These are phyloP conservation scores for Papilio polytes DNA, from an alignment of 1,140 invertebrate species.

Conservation along the genomic window DNA sequence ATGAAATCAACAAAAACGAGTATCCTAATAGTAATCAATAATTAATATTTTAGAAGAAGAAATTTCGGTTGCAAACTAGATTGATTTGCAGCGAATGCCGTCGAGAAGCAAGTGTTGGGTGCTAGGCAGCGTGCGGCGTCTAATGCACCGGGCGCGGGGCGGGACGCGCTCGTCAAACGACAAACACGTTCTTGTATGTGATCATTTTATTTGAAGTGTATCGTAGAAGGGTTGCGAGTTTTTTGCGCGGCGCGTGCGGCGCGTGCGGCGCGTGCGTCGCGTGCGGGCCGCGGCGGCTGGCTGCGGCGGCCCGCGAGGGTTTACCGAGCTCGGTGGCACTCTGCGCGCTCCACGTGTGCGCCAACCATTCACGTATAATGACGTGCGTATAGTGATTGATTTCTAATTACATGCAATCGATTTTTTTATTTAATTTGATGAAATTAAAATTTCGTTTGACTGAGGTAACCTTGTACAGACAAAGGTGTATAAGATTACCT, in stretches of 20 bases:
- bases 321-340: constrained; percentile 34
- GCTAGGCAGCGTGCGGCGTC: too few relatives aligned
- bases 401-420: too few relatives aligned
- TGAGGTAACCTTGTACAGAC: too few relatives aligned
- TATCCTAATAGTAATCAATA: too few relatives aligned
- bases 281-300: background rate
- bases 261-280: background rate
- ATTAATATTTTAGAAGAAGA: too few relatives aligned
- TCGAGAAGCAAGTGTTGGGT: too few relatives aligned
- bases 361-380: background rate
- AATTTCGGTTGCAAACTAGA: too few relatives aligned
- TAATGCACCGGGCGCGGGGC: background rate
- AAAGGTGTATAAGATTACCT: too few relatives aligned
- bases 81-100: too few relatives aligned
- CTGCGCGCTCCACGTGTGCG: background rate
- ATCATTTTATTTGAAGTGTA: constrained; percentile 17
- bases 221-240: constrained; percentile 27
- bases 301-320: constrained; percentile 19
- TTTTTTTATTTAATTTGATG: background rate
- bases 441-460: too few relatives aligned
- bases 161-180: background rate
- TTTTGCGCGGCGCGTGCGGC: constrained; percentile 16
- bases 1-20: too few relatives aligned
- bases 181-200: background rate
- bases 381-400: background rate